Percentiles rank a stretch among this genome's conserved stretches.
phyloP scores from a whole-genome alignment of 1,140 invertebrate species.

The Platyura marginata region DNA sequence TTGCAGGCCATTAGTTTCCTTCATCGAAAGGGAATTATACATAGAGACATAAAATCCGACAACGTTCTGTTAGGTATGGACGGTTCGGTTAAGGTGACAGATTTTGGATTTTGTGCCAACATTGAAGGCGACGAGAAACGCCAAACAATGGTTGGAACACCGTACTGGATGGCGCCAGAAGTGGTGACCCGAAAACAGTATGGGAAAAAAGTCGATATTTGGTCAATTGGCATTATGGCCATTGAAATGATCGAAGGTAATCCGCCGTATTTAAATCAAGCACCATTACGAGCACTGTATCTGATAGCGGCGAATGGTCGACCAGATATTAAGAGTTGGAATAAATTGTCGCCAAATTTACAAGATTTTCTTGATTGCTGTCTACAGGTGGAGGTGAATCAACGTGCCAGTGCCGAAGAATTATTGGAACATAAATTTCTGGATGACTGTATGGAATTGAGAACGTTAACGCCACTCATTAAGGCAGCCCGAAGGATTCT shows the following conservation, averaged over 20 bases:
- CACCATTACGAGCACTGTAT: conserved; percentile 84
- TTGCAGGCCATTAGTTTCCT: conserved; percentile 83
- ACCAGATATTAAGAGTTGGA: conserved; percentile 73
- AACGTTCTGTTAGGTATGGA: conserved; percentile 94
- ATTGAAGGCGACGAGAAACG: conserved; percentile 83
- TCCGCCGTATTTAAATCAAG: conserved; percentile 89
- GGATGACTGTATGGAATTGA: conserved; percentile 63
- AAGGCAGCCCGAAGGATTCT: conserved; percentile 47
- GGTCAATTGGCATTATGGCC: conserved; percentile 93
- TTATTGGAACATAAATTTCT: conserved; percentile 81
- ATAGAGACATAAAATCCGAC: conserved; percentile 90
- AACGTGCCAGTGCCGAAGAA: conserved; percentile 66
- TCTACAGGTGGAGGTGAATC: conserved; percentile 81
- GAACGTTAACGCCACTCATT: conserved; percentile 75
- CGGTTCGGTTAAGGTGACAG: conserved; percentile 90
- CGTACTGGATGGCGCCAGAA: conserved; percentile 77
- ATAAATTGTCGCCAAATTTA: conserved; percentile 53
- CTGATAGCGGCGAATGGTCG: conserved; percentile 90
- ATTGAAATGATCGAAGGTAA: conserved; percentile 95
- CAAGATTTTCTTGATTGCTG: conserved; percentile 80
- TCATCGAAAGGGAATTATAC: conserved; percentile 79
- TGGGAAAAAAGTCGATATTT: conserved; percentile 87
- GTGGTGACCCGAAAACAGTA: conserved; percentile 73
- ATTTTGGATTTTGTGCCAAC: conserved; percentile 94
- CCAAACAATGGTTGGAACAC: conserved; percentile 90